phyloP scores from a whole-genome alignment of 2,113 vertebrate genomes.

The Oxyura jamaicensis region DNA sequence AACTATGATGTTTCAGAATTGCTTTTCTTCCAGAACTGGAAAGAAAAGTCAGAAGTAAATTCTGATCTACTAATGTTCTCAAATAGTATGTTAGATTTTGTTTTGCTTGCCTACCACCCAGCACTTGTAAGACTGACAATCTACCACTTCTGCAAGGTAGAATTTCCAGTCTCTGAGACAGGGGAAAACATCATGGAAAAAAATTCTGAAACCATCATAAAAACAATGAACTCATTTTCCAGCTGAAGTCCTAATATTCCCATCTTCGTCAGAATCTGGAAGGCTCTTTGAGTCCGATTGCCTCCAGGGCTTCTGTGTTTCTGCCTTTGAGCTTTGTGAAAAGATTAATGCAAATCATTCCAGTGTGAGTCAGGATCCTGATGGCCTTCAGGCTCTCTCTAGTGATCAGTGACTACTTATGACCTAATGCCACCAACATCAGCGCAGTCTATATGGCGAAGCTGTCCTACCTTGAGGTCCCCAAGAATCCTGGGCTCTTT shows the following conservation, averaged over 20 bases:
- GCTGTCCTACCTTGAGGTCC: not conserved
- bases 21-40: not conserved
- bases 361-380: not conserved
- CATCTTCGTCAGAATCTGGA: not conserved
- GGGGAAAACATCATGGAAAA: not conserved
- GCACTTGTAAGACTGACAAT: rapidly evolving
- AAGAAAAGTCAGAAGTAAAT: not conserved
- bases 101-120: not conserved
- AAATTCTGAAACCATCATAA: not conserved
- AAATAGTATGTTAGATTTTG: not conserved
- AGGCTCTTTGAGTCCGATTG: not conserved
- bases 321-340: not conserved
- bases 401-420: not conserved
- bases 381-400: not conserved
- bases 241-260: not conserved
- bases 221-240: not conserved
- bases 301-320: rapidly evolving
- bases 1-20: not conserved
- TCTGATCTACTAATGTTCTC: not conserved
- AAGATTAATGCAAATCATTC: rapidly evolving
- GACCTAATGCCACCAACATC: not conserved
- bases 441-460: not conserved
- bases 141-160: not conserved
- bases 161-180: not conserved
- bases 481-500: not conserved